These are phyloP conservation scores for Sciurus vulgaris DNA, from an alignment of 2,797 vertebrate species.

Conservation along the genomic window DNA sequence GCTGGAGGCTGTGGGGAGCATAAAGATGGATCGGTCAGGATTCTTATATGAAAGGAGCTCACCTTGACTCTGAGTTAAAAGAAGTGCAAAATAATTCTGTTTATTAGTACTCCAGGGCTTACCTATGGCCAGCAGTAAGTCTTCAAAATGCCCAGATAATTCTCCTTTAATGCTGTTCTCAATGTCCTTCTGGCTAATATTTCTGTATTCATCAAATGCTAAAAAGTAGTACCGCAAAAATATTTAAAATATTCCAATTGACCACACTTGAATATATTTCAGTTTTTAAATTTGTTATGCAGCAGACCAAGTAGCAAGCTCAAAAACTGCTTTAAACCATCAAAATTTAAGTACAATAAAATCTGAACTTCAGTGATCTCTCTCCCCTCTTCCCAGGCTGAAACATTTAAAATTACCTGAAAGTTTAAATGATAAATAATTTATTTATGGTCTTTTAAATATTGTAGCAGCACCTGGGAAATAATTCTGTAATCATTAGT, in stretches of 20 bases:
- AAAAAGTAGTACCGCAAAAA: slow-evolving; percentile 67
- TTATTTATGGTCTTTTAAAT: slow-evolving; percentile 55
- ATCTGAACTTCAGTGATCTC: background rate
- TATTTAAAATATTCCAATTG: slow-evolving; percentile 15
- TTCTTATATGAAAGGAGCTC: background rate
- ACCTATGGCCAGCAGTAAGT: slow-evolving; percentile 93
- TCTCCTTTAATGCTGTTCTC: slow-evolving; percentile 94
- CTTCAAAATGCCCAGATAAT: slow-evolving; percentile 92
- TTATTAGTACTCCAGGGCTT: slow-evolving; percentile 64
- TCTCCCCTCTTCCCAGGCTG: background rate
- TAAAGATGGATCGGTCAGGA: background rate
- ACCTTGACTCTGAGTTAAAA: background rate
- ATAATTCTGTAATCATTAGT: background rate
- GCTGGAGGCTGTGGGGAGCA: background rate
- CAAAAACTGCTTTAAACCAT: background rate
- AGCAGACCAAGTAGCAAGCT: slow-evolving; percentile 16
- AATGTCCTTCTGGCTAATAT: slow-evolving; percentile 92
- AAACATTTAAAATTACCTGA: slow-evolving; percentile 33
- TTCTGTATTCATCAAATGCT: slow-evolving; percentile 94
- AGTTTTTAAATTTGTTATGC: background rate
- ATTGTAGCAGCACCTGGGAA: slow-evolving; percentile 2
- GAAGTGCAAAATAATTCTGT: background rate
- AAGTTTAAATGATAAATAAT: slow-evolving; percentile 44
- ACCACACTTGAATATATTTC: background rate
- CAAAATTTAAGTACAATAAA: background rate